Evolutionary conservation across 2,888 invertebrate genomes (phyloP).

Genomic region (Clostera curtula): DNA sequence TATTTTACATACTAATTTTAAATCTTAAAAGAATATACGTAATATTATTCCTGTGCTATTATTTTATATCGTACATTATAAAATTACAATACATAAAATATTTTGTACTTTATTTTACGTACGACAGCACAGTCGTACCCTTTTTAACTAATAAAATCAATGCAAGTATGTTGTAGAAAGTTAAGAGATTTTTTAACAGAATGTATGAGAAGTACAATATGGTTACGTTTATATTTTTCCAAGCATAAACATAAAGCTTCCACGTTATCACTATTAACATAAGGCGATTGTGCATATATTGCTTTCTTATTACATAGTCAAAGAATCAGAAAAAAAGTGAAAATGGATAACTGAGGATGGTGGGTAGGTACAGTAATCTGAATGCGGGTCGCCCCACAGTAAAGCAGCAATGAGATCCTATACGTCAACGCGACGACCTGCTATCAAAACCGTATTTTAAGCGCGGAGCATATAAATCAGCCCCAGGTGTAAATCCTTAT

Average conservation of each 20-base stretch:
- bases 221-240: constrained; percentile 40
- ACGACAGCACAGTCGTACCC: constrained; percentile 59
- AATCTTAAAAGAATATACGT: constrained; percentile 66
- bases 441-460: too few species aligned
- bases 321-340: constrained; percentile 10
- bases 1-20: constrained; percentile 53
- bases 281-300: constrained; percentile 9
- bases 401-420: constrained; percentile 38
- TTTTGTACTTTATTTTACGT: constrained; percentile 72
- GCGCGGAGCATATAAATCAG: too few species aligned
- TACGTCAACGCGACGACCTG: constrained; percentile 20
- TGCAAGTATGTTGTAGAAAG: constrained; percentile 32
- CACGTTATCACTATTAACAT: constrained; percentile 8
- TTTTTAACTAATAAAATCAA: constrained; percentile 46
- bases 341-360: constrained; percentile 32
- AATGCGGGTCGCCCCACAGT: constrained; percentile 27
- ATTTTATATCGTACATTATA: constrained; percentile 66
- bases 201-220: constrained; percentile 71
- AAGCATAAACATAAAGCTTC: constrained; percentile 7
- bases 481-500: too few species aligned
- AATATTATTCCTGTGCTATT: constrained; percentile 56
- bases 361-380: constrained; percentile 24
- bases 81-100: constrained; percentile 72
- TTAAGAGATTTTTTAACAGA: constrained; percentile 20
- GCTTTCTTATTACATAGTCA: constrained; percentile 2